Base-by-base conservation (phyloP, 1,140 invertebrate genomes). In the Ceratina calcarata region DNA sequence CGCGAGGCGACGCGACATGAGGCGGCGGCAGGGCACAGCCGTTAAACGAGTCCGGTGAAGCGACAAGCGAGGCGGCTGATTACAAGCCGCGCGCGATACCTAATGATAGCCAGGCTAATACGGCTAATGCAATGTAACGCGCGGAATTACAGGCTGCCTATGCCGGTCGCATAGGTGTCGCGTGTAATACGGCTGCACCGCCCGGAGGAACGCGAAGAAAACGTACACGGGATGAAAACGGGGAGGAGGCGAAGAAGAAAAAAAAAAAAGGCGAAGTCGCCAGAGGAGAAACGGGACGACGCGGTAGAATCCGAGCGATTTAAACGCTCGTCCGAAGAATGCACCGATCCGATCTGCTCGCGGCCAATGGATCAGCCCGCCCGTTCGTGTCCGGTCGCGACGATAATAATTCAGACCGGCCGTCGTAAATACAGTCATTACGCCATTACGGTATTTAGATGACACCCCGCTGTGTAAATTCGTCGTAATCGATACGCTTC, bases 341-440 rank as follows among this genome's bases (percentile, higher is more conserved):
- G 72, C 27, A 32, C 57, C 60, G 53, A 85, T 80, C 66, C 77
- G 76, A 83, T 83, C 77, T 76, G 53, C 58, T 53, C 61, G 53
- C 45, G 20, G 61, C 53, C 8, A 18, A 18, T 10, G 65, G 16
- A 67, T 53, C 75, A 80, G 77, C 75, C 86, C 82, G 86, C 77
- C 84, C 86, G 82, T 87, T 79, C 76, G 69, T 57, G 81, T 80
- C 69, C 45, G 60, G 37, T 53, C 53, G 68, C 37, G 60, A 24
- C 58, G 71, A 85, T 80, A 73, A 85, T 87, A 81, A 86, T 83
- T 86, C 82, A 84, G 62, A 22, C 55, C 65, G 73, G 68, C 83
- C 24, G 79, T 73, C n/a, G 53, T 83, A 78, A 85, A 87, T 60
- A 78, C 84, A 78, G 82, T 82, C 55, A 84, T 82, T 84, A 81